Evolutionary conservation across 2,888 invertebrate species (phyloP), one percentile per base, ranked within the genome.

Genomic region (Acheta domesticus): DNA sequence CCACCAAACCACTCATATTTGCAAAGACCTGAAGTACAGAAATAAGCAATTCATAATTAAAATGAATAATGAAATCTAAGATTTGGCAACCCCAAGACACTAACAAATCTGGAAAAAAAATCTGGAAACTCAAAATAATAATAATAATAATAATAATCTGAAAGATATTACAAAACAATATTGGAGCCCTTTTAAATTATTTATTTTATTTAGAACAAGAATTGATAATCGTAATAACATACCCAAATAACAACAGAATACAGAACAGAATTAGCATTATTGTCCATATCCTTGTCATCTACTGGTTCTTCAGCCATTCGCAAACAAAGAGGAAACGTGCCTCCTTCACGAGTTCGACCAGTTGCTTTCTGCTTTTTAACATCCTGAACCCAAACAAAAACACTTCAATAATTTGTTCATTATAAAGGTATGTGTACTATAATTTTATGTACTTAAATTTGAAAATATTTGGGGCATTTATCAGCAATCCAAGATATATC

Each of bases 1-100:
- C 91, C 20, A 93, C 87, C 23, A 93, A 86, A 4, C 93, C 93
- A 84, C 91, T 92, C 75, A 92, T 90, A 84, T 91, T 92, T 84
- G 86, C 85, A 83, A 87, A 87, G 77, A 87, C 86, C 86, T 87
- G 86, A 5, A 87, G 80, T 62, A 80, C 49, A 79, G 16, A 76
- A 48, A 36, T 8, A 23, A 23, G 8, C 36, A 36, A 36, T 36
- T 8, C 36, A 36, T 36, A 36, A 36, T 36, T 36, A 36, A 36
- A 36, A 36, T 36, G 36, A 36, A 1, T 8, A 36, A 36, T 36
- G 36, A 36, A 48, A 36, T 74, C n/a, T 21, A 23, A 23, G 48
- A 11, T 12, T 74, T n/a, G 20, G 3, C 8, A 36, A 77, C 36
- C n/a, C 19, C 11, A 19, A 21, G 88, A 89, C 16, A 62, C 62